Base-by-base conservation (phyloP, 53 echinoderm and acorn worm species). In the Stichopus horrens region DNA sequence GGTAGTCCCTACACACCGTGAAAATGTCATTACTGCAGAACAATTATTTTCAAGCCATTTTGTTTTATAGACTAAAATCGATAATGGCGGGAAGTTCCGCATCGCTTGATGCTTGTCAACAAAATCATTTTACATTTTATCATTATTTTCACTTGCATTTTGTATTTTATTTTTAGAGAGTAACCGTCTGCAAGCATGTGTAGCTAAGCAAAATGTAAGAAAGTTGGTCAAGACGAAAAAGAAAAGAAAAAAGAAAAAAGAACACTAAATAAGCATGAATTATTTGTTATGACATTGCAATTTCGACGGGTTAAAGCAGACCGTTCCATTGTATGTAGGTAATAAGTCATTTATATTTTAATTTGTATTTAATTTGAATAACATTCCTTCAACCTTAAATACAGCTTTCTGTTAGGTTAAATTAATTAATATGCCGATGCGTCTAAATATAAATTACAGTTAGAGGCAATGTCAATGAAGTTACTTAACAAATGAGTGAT, bases 1-100 rank as follows among this genome's bases (percentile, higher is more conserved):
- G 71, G 14, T 71, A 71, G 71, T 71, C 71, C 71, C n/a, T 71
- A 55, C 80, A 55, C 80, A 80, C 18, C 80, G 80, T 80, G 80
- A 80, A 80, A 80, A 80, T 80, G 80, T 57, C 80, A 80, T 20
- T 80, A 57, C 56, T 80, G 19, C 19, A 54, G 80, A 80, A 80
- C 80, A 80, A 80, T 80, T 80, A 80, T 80, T 80, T 80, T 80
- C 80, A 57, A 80, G 80, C 80, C 71, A 57, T 80, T 80, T 80
- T 80, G 56, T 56, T 80, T 80, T 80, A 80, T 80, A 80, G 19
- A 57, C 80, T 57, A 80, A 21, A 80, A 80, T 80, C 80, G 80
- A 80, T 80, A 80, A 80, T 80, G 80, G 80, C 55, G 8, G 22
- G 3, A 22, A 80, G 80, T 80, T 80, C 55, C 57, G 80, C 80